A percentile compares a stretch with the other conserved stretches of the same genome.
Conservation (phyloP, 1,140 invertebrate species). For the Penaeus japonicus region DNA sequence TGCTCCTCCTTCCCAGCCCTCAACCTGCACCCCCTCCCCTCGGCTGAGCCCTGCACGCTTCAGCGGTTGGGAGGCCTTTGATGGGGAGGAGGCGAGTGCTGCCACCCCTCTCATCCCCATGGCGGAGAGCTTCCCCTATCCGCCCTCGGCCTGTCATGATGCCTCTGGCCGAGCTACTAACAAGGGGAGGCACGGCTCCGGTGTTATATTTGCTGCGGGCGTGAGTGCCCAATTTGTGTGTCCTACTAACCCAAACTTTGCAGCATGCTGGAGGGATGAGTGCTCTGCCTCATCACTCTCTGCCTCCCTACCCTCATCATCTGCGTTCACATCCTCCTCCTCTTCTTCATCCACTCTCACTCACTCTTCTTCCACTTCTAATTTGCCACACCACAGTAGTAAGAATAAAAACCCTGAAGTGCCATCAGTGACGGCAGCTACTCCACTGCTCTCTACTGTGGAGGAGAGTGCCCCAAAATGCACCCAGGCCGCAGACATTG, state of each 20-base stretch:
- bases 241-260: not conserved
- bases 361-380: not conserved
- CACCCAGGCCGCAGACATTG: too few relatives aligned
- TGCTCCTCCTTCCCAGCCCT: slow-evolving; percentile 36
- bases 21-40: slow-evolving; percentile 50
- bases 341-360: too few relatives aligned
- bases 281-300: not conserved
- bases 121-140: slow-evolving; percentile 2
- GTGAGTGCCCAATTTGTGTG: slow-evolving; percentile 56
- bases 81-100: slow-evolving; percentile 37
- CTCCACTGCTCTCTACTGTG: too few relatives aligned
- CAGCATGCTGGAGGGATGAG: slow-evolving; percentile 15
- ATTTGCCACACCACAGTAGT: not conserved
- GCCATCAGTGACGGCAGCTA: too few relatives aligned
- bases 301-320: not conserved
- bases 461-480: too few relatives aligned
- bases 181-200: slow-evolving; percentile 6
- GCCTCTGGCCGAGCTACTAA: slow-evolving; percentile 6
- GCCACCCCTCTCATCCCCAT: slow-evolving; percentile 43
- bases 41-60: slow-evolving; percentile 46
- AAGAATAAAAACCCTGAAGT: not conserved
- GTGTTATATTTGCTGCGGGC: slow-evolving; percentile 58
- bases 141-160: not conserved
- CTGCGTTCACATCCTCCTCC: not conserved
- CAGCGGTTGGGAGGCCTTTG: slow-evolving; percentile 35